Evolutionary conservation across 2,888 invertebrate genomes (phyloP).

Genomic region (Automeris io): DNA sequence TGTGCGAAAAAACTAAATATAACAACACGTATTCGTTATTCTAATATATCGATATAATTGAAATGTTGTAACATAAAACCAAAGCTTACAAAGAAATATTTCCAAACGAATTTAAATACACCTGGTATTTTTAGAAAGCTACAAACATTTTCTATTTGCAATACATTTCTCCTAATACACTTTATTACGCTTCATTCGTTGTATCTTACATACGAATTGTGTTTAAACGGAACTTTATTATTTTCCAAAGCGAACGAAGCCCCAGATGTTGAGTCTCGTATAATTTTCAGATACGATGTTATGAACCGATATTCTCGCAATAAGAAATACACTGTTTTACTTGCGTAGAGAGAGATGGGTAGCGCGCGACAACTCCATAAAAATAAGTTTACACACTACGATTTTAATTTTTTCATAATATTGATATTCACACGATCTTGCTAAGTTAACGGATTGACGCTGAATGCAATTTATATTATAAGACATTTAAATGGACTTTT

Average conservation of each 20-base stretch:
- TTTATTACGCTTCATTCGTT: conserved; percentile 68
- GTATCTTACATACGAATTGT: conserved; percentile 73
- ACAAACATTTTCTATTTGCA: conserved; percentile 56
- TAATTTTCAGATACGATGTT: conserved; percentile 59
- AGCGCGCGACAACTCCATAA: conserved; percentile 25
- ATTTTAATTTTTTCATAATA: too few species aligned
- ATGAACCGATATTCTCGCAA: conserved; percentile 24
- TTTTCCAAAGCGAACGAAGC: conserved; percentile 57
- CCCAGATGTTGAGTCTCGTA: conserved; percentile 56
- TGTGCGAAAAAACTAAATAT: too few species aligned
- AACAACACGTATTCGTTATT: too few species aligned
- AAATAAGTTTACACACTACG: conserved; percentile 21
- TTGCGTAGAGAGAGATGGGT: conserved; percentile 47
- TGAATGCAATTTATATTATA: neutral
- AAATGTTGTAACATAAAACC: too few species aligned
- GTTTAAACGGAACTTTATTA: conserved; percentile 72
- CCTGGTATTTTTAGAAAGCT: conserved; percentile 12
- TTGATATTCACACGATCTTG: too few species aligned
- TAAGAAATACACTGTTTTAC: conserved; percentile 50
- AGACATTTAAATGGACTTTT: too few species aligned
- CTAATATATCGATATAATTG: too few species aligned
- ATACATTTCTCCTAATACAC: conserved; percentile 65
- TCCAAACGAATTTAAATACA: conserved; percentile 12
- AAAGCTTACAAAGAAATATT: neutral
- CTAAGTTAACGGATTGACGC: too few species aligned